phyloP scores from a whole-genome alignment of 2,888 invertebrate genomes.

The Schrankia costaestrigalis region DNA sequence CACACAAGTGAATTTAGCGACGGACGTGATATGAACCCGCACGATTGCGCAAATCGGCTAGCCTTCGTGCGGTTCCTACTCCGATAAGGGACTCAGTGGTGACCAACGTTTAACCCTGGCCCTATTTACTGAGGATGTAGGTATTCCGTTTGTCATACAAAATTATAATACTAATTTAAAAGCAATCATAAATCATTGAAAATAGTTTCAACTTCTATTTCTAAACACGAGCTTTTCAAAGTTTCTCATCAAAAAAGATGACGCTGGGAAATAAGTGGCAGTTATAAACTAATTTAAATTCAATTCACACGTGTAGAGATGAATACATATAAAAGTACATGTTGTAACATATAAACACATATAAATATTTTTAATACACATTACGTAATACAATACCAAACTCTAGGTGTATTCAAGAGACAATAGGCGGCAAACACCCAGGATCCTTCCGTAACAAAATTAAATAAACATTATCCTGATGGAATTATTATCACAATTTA shows the following conservation, averaged over 20 bases:
- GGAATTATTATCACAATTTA: constrained; percentile 62
- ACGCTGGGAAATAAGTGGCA: neutral
- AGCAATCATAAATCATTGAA: constrained; percentile 9
- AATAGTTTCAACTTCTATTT: neutral
- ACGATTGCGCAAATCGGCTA: constrained; percentile 72
- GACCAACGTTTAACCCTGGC: constrained; percentile 71
- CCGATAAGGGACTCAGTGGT: constrained; percentile 62
- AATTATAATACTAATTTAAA: constrained; percentile 14
- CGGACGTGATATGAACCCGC: constrained; percentile 62
- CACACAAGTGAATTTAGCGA: constrained; percentile 61
- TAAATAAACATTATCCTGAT: constrained; percentile 47
- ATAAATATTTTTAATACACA: constrained; percentile 32
- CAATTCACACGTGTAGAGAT: too few relatives aligned
- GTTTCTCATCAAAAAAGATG: neutral
- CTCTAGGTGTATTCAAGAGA: constrained; percentile 48
- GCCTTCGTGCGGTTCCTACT: constrained; percentile 73
- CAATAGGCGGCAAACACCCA: constrained; percentile 55
- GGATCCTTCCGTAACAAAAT: constrained; percentile 47
- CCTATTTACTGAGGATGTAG: constrained; percentile 64
- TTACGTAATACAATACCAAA: constrained; percentile 70
- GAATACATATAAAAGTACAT: too few relatives aligned
- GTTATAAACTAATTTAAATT: too few relatives aligned
- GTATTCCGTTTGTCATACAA: constrained; percentile 31
- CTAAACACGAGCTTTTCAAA: neutral
- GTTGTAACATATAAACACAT: too few relatives aligned